Evolutionary conservation across 2,113 vertebrate genomes (phyloP).

Genomic region (Trachemys scripta): DNA sequence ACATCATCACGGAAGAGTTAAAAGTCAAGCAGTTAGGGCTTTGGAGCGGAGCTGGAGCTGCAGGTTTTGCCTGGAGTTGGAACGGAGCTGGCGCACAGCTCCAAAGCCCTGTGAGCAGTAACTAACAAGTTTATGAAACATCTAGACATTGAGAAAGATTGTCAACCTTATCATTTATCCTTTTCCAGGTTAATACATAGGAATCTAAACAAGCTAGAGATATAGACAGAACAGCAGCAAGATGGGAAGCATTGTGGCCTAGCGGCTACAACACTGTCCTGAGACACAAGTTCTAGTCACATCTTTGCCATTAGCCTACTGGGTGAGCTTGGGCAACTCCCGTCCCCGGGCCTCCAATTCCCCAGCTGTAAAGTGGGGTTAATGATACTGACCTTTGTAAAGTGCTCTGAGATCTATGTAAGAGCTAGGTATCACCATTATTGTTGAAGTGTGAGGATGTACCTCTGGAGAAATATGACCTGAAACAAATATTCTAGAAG

Average conservation of each 20-base stretch:
- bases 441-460: not conserved
- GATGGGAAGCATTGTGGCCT: accelerated
- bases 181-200: not conserved
- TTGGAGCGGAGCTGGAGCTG: too few relatives aligned
- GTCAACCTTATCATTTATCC: not conserved
- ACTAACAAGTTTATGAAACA: not conserved
- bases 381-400: not conserved
- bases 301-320: not conserved
- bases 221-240: not conserved
- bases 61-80: too few relatives aligned
- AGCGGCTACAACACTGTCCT: not conserved
- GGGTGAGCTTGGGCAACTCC: not conserved
- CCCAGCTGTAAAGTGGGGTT: not conserved
- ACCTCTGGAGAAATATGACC: not conserved
- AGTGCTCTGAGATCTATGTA: not conserved
- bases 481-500: not conserved
- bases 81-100: too few relatives aligned
- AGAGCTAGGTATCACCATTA: not conserved
- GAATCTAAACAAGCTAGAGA: not conserved
- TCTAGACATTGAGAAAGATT: not conserved
- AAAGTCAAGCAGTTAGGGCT: too few relatives aligned
- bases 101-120: not conserved
- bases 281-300: not conserved
- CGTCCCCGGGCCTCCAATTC: not conserved
- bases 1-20: not conserved